Conservation (phyloP, 2,797 vertebrate species). For the Danio kyathit region DNA sequence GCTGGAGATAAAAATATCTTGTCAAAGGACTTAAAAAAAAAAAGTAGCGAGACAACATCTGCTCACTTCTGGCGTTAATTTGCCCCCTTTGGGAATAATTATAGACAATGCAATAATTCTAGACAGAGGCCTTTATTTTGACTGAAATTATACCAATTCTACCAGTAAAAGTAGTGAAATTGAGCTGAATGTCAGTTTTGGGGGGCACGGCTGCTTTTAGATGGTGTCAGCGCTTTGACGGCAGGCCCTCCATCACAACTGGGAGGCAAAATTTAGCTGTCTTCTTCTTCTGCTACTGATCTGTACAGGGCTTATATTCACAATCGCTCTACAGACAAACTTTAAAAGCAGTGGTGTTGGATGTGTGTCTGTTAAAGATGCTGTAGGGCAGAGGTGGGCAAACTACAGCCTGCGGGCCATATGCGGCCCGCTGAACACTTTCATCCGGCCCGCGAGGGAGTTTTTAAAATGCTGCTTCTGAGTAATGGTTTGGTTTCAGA, state of each 20-base stretch:
- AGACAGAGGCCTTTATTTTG: conserved; percentile 40
- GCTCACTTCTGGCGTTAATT: conserved; percentile 54
- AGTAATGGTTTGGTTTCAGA: too few relatives aligned
- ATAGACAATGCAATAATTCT: conserved; percentile 54
- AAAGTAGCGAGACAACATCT: conserved; percentile 53
- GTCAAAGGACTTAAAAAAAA: conserved; percentile 54
- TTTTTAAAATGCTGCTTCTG: too few relatives aligned
- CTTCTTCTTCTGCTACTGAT: too few relatives aligned
- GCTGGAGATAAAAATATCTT: conserved; percentile 66
- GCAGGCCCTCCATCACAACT: conserved; percentile 55
- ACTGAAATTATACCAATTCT: conserved; percentile 40
- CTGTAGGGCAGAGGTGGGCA: too few relatives aligned
- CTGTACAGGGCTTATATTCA: too few relatives aligned
- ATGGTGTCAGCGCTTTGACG: conserved; percentile 39
- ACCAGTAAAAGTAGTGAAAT: conserved; percentile 29
- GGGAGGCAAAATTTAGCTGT: conserved; percentile 36
- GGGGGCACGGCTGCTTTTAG: background rate
- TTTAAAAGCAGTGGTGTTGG: too few relatives aligned
- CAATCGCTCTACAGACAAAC: too few relatives aligned
- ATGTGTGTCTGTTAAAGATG: too few relatives aligned
- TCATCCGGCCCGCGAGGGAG: too few relatives aligned
- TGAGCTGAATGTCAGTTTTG: conserved; percentile 39
- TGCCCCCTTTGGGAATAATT: conserved; percentile 55
- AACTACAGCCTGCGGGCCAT: too few relatives aligned
- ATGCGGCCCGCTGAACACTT: too few relatives aligned